Evolutionary conservation across 2,888 invertebrate genomes (phyloP).

Genomic region (Spodoptera exigua): DNA sequence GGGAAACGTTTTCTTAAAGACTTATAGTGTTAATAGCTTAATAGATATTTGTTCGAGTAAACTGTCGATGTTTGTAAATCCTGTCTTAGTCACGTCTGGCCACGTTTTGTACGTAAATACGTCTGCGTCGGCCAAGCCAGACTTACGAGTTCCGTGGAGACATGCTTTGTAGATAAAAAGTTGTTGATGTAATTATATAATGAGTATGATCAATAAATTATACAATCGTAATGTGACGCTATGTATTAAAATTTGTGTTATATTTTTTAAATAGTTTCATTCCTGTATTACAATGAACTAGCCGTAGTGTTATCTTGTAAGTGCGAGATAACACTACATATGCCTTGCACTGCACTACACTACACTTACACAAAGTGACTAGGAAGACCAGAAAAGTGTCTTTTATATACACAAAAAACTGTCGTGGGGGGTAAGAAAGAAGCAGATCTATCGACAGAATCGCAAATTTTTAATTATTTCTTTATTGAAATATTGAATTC

Average conservation of each 20-base stretch:
- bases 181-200: conserved; percentile 33
- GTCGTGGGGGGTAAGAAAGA: too few relatives aligned
- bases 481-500: not conserved
- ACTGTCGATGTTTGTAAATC: conserved; percentile 43
- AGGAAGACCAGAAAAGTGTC: too few relatives aligned
- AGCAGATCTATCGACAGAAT: too few relatives aligned
- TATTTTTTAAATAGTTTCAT: too few relatives aligned
- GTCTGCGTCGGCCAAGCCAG: conserved; percentile 35
- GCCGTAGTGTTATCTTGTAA: too few relatives aligned
- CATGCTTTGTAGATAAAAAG: conserved; percentile 32
- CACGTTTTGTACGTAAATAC: conserved; percentile 47
- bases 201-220: conserved; percentile 24
- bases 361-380: too few relatives aligned
- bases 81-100: conserved; percentile 24
- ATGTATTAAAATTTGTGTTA: conserved; percentile 1
- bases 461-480: too few relatives aligned
- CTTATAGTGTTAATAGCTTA: conserved; percentile 36
- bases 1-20: conserved; percentile 32
- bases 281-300: too few relatives aligned
- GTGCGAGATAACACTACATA: too few relatives aligned
- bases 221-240: not conserved
- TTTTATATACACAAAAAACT: too few relatives aligned
- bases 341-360: too few relatives aligned
- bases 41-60: conserved; percentile 44
- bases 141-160: conserved; percentile 42